Base-by-base conservation (phyloP, 2,113 vertebrate species). In the Zosterops japonicus region DNA sequence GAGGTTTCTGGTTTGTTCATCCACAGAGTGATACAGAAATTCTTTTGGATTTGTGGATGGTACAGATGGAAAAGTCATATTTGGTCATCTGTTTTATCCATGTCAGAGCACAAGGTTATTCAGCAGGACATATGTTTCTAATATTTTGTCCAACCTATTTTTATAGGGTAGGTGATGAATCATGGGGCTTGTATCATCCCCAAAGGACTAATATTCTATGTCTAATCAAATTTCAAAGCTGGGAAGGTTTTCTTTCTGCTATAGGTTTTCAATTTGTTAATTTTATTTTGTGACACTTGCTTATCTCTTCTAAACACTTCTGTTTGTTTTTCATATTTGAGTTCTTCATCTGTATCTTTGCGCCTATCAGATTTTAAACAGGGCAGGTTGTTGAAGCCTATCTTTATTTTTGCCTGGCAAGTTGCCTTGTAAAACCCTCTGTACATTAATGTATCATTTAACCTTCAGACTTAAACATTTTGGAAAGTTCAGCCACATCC, bases 81-180 rank as follows among this genome's bases (percentile, higher is more conserved):
- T 83, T 0, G 0, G 42, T 93, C 67, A 67, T 77, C 50, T 83
- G 35, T 63, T 67, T 85, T 63, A 42, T 55, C 63, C 14, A 76
- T 93, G 61, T 83, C 71, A 72, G 46, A 88, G 13, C 42, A 69
- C 31, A 65, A 31, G 46, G 42, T 92, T 92, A 80, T 90, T 95
- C 31, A 63, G 63, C 15, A 61, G 63, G 44, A 72, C 79, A 69
- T 75, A 71, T 57, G 55, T 85, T 93, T 92, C 75, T 86, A 92
- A 85, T 90, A 84, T 85, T 93, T 94, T 93, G 39, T 63, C 69
- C 78, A 84, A 78, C 35, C 11, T 78, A 55, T 87, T 88, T 93
- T 91, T 94, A 42, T 83, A 81, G 31, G 24, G 55, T 86, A 36
- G 14, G 5, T 91, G 76, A 78, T 57, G 60, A 92, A 50, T 92